Conservation (phyloP, 2,797 vertebrate genomes). For the Hypotaenidia okinawae region DNA sequence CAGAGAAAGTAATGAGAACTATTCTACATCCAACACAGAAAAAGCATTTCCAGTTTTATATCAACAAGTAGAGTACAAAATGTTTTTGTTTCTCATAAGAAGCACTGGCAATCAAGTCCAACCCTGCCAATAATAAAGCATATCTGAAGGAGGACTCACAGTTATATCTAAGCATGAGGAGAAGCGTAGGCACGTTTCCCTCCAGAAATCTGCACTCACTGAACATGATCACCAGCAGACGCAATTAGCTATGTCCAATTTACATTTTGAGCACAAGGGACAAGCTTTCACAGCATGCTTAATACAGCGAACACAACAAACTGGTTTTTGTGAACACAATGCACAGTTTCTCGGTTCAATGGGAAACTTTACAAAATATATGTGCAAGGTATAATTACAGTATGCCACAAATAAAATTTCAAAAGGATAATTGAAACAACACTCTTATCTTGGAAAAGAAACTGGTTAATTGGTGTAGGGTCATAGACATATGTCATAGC, state of each 20-base stretch:
- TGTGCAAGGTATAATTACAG: slow-evolving; percentile 37
- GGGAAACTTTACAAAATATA: slow-evolving; percentile 39
- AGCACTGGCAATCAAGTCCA: not conserved
- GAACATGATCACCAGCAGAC: slow-evolving; percentile 23
- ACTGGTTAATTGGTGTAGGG: slow-evolving; percentile 27
- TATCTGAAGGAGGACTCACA: slow-evolving; percentile 17
- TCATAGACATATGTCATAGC: not conserved
- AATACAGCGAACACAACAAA: slow-evolving; percentile 43
- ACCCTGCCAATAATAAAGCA: not conserved
- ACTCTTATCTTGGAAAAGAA: slow-evolving; percentile 24
- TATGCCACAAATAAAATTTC: slow-evolving; percentile 41
- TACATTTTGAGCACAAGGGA: slow-evolving; percentile 52
- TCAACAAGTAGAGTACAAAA: not conserved
- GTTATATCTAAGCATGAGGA: not conserved
- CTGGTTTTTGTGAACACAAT: slow-evolving; percentile 16
- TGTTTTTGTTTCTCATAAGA: not conserved
- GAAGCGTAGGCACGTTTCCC: not conserved
- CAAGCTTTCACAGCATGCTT: slow-evolving; percentile 19
- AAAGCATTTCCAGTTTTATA: not conserved
- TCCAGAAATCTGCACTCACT: slow-evolving; percentile 9
- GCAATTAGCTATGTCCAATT: slow-evolving; percentile 58
- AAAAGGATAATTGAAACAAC: slow-evolving; percentile 39
- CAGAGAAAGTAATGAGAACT: not conserved
- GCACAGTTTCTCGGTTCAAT: slow-evolving; percentile 16
- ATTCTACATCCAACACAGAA: not conserved